phyloP scores from a whole-genome alignment of 2,888 invertebrate genomes.

The Cerastis rubricosa region DNA sequence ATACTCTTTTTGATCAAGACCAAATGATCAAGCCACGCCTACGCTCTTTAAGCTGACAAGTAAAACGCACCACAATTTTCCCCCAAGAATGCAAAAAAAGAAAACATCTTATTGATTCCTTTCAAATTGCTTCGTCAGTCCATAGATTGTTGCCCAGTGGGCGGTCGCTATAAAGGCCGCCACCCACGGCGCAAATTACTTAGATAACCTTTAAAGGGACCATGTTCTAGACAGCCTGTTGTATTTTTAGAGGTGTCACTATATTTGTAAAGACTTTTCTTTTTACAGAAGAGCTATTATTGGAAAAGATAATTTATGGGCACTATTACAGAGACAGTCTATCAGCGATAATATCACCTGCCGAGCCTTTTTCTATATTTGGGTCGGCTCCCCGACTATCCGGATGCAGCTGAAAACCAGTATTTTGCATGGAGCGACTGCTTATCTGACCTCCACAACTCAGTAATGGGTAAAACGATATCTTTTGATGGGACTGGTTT shows the following conservation, averaged over 20 bases:
- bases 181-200: conserved; percentile 35
- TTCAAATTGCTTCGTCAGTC: conserved; percentile 38
- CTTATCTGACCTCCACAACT: not conserved
- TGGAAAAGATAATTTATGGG: conserved; percentile 4
- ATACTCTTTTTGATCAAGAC: not conserved
- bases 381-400: not conserved
- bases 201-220: conserved; percentile 18
- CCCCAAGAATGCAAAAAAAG: not conserved
- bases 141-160: conserved; percentile 7
- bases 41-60: not conserved
- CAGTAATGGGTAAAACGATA: no score
- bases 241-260: not conserved
- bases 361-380: not conserved
- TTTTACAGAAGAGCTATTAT: not conserved
- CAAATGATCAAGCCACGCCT: not conserved
- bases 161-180: conserved; percentile 13
- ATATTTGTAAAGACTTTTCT: not conserved
- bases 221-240: not conserved
- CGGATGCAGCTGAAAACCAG: not conserved
- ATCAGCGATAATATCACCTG: not conserved
- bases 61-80: not conserved
- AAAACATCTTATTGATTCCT: not conserved
- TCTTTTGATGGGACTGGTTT: no score
- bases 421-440: not conserved
- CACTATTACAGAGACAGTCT: not conserved